A percentile compares a stretch with the other conserved stretches of the same genome.
Evolutionary conservation across 2,113 vertebrate genomes (phyloP).

Genomic region (Lethenteron camtschaticum): DNA sequence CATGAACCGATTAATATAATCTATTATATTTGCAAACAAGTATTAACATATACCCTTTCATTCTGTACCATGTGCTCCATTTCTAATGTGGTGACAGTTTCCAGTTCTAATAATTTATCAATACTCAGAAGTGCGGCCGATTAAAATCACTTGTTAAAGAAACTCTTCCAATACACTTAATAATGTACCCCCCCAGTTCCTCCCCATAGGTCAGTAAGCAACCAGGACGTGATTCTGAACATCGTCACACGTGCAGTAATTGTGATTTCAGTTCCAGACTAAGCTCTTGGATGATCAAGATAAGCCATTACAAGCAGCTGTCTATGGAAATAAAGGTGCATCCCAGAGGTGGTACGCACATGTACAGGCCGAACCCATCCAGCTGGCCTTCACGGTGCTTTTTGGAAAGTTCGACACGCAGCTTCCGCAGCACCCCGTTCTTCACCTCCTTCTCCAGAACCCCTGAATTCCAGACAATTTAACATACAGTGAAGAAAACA

Average conservation of each 20-base stretch:
- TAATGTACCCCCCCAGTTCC: too few relatives aligned
- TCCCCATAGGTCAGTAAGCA: too few relatives aligned
- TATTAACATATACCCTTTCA: background rate
- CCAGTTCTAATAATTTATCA: too few relatives aligned
- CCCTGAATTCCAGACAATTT: too few relatives aligned
- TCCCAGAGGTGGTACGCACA: slow-evolving; percentile 34
- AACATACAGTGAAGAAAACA: too few relatives aligned
- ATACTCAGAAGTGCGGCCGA: too few relatives aligned
- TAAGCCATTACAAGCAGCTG: background rate
- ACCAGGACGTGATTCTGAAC: background rate
- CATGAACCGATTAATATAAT: background rate
- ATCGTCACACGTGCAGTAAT: background rate
- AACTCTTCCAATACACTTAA: too few relatives aligned
- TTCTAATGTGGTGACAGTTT: too few relatives aligned
- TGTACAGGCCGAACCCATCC: slow-evolving; percentile 80
- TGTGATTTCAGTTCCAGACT: background rate
- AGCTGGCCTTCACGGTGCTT: slow-evolving; percentile 70
- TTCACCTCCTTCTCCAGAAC: slow-evolving; percentile 91
- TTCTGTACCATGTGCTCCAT: background rate
- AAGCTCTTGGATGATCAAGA: background rate
- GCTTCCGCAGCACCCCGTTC: slow-evolving; percentile 69
- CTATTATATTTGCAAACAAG: background rate
- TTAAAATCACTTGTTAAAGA: too few relatives aligned
- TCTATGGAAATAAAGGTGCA: background rate
- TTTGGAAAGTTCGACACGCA: slow-evolving; percentile 86